phyloP scores from a whole-genome alignment of 2,888 invertebrate genomes.

The Ashinkailepas kermadecensis region DNA sequence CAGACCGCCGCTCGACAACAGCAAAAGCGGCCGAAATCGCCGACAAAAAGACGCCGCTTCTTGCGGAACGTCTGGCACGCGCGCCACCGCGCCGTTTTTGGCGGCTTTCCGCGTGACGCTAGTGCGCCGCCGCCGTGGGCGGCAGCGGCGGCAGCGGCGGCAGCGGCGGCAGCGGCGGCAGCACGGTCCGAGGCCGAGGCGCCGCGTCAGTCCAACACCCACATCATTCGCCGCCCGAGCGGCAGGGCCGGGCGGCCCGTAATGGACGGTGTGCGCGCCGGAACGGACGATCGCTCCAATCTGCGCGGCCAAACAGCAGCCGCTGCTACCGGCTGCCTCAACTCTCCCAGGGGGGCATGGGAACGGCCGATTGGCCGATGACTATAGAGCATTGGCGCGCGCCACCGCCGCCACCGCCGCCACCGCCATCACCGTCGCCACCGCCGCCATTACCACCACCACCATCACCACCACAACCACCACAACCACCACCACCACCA shows the following conservation, averaged over 20 bases:
- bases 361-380: neutral
- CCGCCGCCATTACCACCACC: too few relatives aligned
- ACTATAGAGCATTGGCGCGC: too few relatives aligned
- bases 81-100: neutral
- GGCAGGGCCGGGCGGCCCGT: neutral
- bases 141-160: neutral
- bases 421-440: too few relatives aligned
- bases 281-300: neutral
- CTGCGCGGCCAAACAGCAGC: neutral
- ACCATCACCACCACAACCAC: too few relatives aligned
- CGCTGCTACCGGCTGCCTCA: neutral
- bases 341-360: constrained; percentile 14
- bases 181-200: too few relatives aligned
- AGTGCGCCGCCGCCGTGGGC: neutral
- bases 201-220: too few relatives aligned
- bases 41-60: neutral
- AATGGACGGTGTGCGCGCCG: neutral
- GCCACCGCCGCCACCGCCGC: too few relatives aligned
- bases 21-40: neutral
- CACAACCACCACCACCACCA: too few relatives aligned
- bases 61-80: neutral
- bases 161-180: too few relatives aligned
- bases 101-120: neutral
- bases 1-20: neutral
- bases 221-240: too few relatives aligned